Base-by-base conservation (phyloP, 1,140 invertebrate species). In the Bombus turneri region DNA sequence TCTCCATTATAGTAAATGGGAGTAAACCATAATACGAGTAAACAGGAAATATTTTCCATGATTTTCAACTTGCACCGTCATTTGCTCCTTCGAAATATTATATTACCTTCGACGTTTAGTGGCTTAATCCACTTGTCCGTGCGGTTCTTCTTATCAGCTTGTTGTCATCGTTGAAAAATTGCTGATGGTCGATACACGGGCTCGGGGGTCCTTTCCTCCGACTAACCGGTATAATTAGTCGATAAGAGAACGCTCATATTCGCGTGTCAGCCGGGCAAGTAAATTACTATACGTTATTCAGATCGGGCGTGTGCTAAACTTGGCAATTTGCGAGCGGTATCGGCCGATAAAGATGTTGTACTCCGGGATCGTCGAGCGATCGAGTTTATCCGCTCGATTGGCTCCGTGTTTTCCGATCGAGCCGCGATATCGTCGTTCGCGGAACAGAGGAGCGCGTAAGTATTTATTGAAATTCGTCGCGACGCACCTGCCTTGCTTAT, bases 401-500 rank as follows among this genome's bases (percentile, higher is more conserved):
- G 25, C 59, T 57, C 3, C 77, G 83, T 85, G 83, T 85, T 85
- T 85, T 85, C 83, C 83, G 77, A 85, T 85, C 77, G 68, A 15
- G 25, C 28, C 53, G 34, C 31, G 83, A 80, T 80, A 85, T 12
- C 41, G 15, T 43, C 9, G 41, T 25, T 41, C 31, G 31, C 22
- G 13, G 25, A 37, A 69, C 64, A 28, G 22, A 15, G 41, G 12
- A 28, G 22, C 47, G 64, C n/a, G 1, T n/a, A 62, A 12, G 31
- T 80, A 72, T 85, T 85, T 85, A 85, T 85, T 85, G 76, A 85
- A 80, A 85, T 85, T 85, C 83, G 77, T 80, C 53, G 66, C 68
- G 53, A 37, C 53, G 53, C 83, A 85, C 83, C 83, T 85, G 83
- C 83, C 73, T 31, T 53, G 39, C 68, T 85, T 85, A 85, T 85